Evolutionary conservation across 2,797 vertebrate genomes (phyloP).

Genomic region (Sebastes nivosus): DNA sequence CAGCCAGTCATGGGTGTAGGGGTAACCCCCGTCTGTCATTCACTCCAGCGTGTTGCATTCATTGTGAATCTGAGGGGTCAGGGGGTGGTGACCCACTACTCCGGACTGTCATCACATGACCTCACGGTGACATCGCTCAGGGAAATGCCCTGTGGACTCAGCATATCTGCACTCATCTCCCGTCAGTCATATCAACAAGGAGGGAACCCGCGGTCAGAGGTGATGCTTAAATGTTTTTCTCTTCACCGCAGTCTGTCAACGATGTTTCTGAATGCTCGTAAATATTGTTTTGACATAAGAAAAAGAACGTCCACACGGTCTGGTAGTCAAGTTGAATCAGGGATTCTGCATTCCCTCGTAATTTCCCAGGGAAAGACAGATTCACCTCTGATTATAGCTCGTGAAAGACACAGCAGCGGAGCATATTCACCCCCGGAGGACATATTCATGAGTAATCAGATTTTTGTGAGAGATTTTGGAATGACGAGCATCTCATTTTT

Average conservation of each 20-base stretch:
- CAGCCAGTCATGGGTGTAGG: constrained; percentile 9
- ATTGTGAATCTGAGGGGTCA: constrained; percentile 48
- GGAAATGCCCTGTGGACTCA: constrained; percentile 66
- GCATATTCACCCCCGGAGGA: constrained; percentile 19
- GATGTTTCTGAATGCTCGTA: constrained; percentile 32
- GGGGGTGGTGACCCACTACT: constrained; percentile 53
- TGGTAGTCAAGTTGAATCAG: constrained; percentile 20
- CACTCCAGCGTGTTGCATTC: constrained; percentile 13
- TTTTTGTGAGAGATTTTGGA: constrained; percentile 45
- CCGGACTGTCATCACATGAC: constrained; percentile 71
- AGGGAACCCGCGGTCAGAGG: constrained; percentile 56
- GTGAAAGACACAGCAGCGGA: constrained; percentile 19
- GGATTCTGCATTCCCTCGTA: constrained; percentile 12
- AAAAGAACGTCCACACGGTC: not conserved
- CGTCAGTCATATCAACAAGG: constrained; percentile 60
- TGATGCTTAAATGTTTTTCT: constrained; percentile 59
- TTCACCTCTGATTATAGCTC: constrained; percentile 48
- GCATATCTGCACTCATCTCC: constrained; percentile 62
- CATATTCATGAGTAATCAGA: constrained; percentile 51
- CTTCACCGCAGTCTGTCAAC: constrained; percentile 42
- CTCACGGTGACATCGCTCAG: constrained; percentile 51
- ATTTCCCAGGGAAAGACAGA: constrained; percentile 37
- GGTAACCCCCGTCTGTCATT: constrained; percentile 50
- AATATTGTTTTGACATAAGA: constrained; percentile 52
- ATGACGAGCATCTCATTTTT: not conserved